Evolutionary conservation across 2,113 vertebrate genomes (phyloP).

Genomic region (Perca schrenkii): DNA sequence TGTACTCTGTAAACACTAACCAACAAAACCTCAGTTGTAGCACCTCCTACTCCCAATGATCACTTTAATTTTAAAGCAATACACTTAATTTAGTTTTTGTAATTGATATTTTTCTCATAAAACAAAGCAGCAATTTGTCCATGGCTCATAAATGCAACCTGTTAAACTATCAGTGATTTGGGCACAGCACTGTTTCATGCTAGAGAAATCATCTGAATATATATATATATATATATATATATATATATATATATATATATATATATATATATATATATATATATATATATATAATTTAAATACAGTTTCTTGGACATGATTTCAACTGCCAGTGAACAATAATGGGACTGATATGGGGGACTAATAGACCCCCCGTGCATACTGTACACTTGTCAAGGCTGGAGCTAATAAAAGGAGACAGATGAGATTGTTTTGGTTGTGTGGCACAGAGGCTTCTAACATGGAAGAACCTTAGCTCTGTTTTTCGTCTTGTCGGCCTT

Average conservation of each 20-base stretch:
- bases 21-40: background rate
- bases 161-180: background rate
- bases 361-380: background rate
- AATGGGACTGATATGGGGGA: background rate
- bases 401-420: constrained; percentile 36
- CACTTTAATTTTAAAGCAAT: background rate
- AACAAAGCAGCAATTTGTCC: background rate
- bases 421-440: constrained; percentile 24
- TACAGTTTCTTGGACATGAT: background rate
- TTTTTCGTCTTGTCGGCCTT: background rate
- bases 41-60: background rate
- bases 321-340: background rate
- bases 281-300: background rate
- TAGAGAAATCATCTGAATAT: background rate
- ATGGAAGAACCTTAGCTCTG: background rate
- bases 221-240: too few species aligned
- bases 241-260: too few species aligned
- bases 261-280: too few species aligned
- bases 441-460: constrained; percentile 9
- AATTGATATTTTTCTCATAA: background rate
- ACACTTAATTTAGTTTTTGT: background rate
- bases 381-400: constrained; percentile 22
- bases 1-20: background rate
- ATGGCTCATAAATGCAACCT: background rate
- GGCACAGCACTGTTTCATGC: background rate